Base-by-base conservation (phyloP, 2,888 invertebrate genomes). In the Dasypogon diadema region DNA sequence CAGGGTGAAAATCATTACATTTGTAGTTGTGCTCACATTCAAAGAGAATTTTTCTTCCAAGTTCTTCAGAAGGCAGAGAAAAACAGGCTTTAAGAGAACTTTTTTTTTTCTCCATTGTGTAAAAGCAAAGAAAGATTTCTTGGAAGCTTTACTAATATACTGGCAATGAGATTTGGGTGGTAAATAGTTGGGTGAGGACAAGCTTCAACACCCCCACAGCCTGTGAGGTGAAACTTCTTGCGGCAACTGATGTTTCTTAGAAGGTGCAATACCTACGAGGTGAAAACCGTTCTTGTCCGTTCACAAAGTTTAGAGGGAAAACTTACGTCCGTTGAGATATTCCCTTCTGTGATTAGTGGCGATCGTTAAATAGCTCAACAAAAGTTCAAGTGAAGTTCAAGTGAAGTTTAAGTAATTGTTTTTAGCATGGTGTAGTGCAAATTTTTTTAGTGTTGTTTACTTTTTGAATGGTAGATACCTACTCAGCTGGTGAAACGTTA, bases 341-440 rank as follows among this genome's bases (percentile, higher is more conserved):
- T 65, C 18, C 65, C 65, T 22, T 14, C 24, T 48, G 65, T 65
- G 65, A 65, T 65, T 65, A 65, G 65, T 65, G 65, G 65, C 65
- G 65, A 65, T 46, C 42, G 42, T 42, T 1, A 42, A 42, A 42
- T 42, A 12, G 42, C 12, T 42, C 10, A 42, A 42, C 12, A 42
- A 42, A 42, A 42, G 6, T 42, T 42, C 42, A 42, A 42, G 42
- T 42, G 42, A 42, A 42, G 42, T 42, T 42, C 42, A 42, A 42
- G 42, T 42, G 42, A 42, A 42, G 42, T 42, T 42, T n/a, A 42
- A 42, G 42, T 42, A 12, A 42, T 12, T 42, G 1, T 42, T 42
- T n/a, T 42, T 42, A 6, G 8, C 34, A 10, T 30, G 42, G 42
- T 42, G 3, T 12, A 42, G 2, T 12, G 42, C 8, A 42, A 6